Percentiles rank a stretch among this genome's conserved stretches.
Evolutionary conservation across 2,797 vertebrate species (phyloP).

Genomic region (Heliangelus exortis): DNA sequence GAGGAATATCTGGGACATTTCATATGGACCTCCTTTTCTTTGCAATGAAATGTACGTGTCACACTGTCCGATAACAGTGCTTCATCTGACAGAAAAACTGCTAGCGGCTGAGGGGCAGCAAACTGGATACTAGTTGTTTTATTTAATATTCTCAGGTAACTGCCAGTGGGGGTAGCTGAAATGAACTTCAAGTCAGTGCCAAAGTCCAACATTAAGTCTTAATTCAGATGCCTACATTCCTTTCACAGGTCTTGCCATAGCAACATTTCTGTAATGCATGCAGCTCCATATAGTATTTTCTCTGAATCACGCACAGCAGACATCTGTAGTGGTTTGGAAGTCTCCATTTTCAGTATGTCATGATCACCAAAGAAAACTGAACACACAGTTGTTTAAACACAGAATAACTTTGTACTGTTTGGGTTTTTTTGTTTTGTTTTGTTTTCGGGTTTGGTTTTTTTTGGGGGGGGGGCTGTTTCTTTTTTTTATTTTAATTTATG

Average conservation of each 20-base stretch:
- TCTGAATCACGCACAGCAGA: not conserved
- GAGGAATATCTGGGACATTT: not conserved
- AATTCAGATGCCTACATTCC: not conserved
- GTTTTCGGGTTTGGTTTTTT: too few species aligned
- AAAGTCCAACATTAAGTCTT: not conserved
- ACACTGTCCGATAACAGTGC: not conserved
- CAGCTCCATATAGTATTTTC: not conserved
- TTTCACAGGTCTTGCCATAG: not conserved
- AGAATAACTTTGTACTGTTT: not conserved
- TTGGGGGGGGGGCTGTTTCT: too few species aligned
- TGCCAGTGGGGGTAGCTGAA: not conserved
- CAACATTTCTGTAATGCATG: not conserved
- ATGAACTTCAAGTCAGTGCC: not conserved
- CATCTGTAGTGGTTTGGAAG: fast-evolving
- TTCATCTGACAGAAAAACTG: not conserved
- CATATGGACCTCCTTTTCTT: not conserved
- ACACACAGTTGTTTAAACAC: not conserved
- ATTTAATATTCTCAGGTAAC: not conserved
- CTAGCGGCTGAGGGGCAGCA: not conserved
- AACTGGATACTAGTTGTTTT: not conserved
- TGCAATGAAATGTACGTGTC: not conserved
- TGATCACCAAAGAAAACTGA: not conserved
- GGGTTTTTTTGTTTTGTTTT: too few species aligned
- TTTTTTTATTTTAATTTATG: not conserved
- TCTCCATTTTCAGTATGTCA: not conserved